Percentiles rank a stretch among this genome's conserved stretches.
phyloP scores from a whole-genome alignment of 2,797 vertebrate species.

The Thamnophis elegans region DNA sequence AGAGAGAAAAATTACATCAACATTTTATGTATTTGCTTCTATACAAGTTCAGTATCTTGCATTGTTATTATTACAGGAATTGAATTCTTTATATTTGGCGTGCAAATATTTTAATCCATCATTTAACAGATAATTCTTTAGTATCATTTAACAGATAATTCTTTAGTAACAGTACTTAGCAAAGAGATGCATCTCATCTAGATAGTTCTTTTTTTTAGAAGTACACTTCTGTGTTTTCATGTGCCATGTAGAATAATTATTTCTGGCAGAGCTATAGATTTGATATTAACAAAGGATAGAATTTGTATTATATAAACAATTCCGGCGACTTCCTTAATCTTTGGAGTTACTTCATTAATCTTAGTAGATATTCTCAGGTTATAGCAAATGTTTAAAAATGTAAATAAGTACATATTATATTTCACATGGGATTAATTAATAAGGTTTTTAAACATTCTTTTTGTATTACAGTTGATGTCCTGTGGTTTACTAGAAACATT shows the following conservation, averaged over 20 bases:
- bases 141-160: not conserved
- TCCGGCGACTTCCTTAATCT: not conserved
- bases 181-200: not conserved
- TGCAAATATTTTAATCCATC: not conserved
- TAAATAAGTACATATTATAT: not conserved
- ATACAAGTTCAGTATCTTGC: not conserved
- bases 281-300: not conserved
- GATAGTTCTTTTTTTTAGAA: no score
- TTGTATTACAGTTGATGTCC: slow-evolving; percentile 85
- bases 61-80: not conserved
- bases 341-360: not conserved
- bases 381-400: not conserved
- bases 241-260: not conserved
- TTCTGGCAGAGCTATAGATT: not conserved
- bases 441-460: slow-evolving; percentile 21
- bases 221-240: not conserved
- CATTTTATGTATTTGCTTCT: not conserved
- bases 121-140: not conserved
- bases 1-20: not conserved
- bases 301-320: not conserved
- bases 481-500: slow-evolving; percentile 93
- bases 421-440: accelerated
- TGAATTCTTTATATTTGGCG: not conserved
- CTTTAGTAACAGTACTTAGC: not conserved
- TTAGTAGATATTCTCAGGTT: not conserved